Evolutionary conservation across 2,113 vertebrate species (phyloP).

Genomic region (Paratilapia polleni): DNA sequence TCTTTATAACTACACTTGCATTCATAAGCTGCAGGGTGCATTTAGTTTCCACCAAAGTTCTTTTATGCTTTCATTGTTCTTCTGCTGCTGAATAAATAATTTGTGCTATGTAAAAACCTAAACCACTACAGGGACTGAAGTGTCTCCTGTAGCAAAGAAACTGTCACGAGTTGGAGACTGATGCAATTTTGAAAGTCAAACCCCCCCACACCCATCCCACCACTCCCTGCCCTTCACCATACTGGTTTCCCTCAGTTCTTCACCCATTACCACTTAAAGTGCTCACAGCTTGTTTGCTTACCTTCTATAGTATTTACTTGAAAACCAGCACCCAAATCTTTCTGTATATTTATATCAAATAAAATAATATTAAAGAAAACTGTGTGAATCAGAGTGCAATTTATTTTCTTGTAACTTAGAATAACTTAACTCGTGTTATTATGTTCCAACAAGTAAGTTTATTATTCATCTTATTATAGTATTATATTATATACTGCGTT

Average conservation of each 20-base stretch:
- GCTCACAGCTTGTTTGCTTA: neutral
- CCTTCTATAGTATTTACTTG: neutral
- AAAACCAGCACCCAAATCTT: neutral
- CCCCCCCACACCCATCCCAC: too few relatives aligned
- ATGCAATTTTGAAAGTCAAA: neutral
- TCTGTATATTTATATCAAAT: neutral
- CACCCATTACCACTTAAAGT: neutral
- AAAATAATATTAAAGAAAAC: neutral
- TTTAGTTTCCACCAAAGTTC: neutral
- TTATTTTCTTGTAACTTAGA: neutral
- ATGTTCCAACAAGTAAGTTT: neutral
- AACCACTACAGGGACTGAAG: neutral
- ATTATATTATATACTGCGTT: too few relatives aligned
- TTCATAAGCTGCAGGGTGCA: neutral
- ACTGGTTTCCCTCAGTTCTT: neutral
- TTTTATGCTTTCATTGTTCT: neutral
- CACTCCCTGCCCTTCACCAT: neutral
- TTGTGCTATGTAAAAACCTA: neutral
- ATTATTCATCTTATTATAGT: too few relatives aligned
- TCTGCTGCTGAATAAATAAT: neutral
- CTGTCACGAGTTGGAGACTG: neutral
- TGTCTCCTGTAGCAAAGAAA: neutral
- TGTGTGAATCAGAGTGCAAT: neutral
- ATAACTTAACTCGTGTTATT: neutral
- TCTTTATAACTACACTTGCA: neutral